These are phyloP conservation scores for Melitaea athalia DNA, from an alignment of 2,888 invertebrate species.

Conservation along the genomic window DNA sequence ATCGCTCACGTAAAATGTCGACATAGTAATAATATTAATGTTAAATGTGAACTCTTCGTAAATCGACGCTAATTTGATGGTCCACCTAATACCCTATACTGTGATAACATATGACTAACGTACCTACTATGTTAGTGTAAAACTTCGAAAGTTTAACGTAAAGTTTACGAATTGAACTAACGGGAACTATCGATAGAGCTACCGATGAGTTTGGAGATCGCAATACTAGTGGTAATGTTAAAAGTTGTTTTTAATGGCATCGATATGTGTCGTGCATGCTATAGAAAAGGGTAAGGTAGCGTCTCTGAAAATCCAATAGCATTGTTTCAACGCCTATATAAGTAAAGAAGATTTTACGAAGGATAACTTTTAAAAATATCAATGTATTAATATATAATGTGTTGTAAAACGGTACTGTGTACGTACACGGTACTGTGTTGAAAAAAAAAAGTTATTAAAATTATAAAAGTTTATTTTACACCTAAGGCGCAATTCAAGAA, in stretches of 20 bases:
- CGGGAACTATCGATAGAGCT: not conserved
- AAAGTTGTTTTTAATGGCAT: not conserved
- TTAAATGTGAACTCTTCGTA: conserved; percentile 23
- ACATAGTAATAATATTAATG: conserved; percentile 21
- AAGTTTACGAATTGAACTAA: not conserved
- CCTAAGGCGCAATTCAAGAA: too few relatives aligned
- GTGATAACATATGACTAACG: conserved; percentile 27
- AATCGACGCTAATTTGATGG: conserved; percentile 31
- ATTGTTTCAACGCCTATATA: too few relatives aligned
- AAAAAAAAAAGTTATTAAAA: too few relatives aligned
- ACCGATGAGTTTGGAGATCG: not conserved
- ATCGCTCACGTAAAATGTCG: too few relatives aligned
- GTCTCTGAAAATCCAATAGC: not conserved
- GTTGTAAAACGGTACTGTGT: too few relatives aligned
- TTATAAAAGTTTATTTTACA: too few relatives aligned
- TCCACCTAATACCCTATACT: conserved; percentile 34
- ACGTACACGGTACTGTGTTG: too few relatives aligned
- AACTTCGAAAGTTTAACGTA: not conserved
- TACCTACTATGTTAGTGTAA: conserved; percentile 23
- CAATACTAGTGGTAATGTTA: not conserved
- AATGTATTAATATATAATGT: too few relatives aligned
- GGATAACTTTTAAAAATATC: too few relatives aligned
- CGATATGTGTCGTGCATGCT: not conserved
- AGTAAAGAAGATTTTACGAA: too few relatives aligned
- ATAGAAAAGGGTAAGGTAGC: not conserved